These are phyloP conservation scores for Autographa pulchrina DNA, from an alignment of 2,888 invertebrate genomes.

Conservation along the genomic window DNA sequence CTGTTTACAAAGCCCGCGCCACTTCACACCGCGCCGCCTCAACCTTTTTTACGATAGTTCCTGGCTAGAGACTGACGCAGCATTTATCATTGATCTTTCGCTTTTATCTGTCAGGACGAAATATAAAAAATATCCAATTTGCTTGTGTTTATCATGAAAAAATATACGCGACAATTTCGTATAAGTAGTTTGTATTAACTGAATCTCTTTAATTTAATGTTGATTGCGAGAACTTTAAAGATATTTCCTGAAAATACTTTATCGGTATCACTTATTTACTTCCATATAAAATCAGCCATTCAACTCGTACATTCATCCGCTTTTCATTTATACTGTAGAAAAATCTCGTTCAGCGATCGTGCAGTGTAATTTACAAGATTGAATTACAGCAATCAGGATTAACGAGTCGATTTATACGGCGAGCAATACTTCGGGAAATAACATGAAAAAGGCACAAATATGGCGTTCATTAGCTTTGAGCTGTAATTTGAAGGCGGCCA, in stretches of 20 bases:
- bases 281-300: slow-evolving; percentile 38
- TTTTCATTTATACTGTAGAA: slow-evolving; percentile 43
- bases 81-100: slow-evolving; percentile 25
- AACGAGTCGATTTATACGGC: slow-evolving; percentile 60
- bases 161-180: not conserved
- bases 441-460: slow-evolving; percentile 53
- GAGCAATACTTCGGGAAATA: slow-evolving; percentile 48
- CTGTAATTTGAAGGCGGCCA: slow-evolving; percentile 56
- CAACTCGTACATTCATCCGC: slow-evolving; percentile 30
- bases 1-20: slow-evolving; percentile 34
- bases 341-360: slow-evolving; percentile 44
- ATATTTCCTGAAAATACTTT: slow-evolving; percentile 19
- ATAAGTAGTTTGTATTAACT: not conserved
- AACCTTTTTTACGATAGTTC: slow-evolving; percentile 14
- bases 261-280: slow-evolving; percentile 31
- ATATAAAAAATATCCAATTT: not conserved
- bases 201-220: slow-evolving; percentile 11
- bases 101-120: not conserved
- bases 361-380: slow-evolving; percentile 60
- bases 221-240: slow-evolving; percentile 18
- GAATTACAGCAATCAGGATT: slow-evolving; percentile 63
- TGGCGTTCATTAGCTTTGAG: slow-evolving; percentile 62
- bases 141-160: not conserved
- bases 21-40: slow-evolving; percentile 21
- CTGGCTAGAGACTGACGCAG: slow-evolving; percentile 21